These are phyloP conservation scores for Hydraecia micacea DNA, from an alignment of 2,888 invertebrate genomes.

Conservation along the genomic window DNA sequence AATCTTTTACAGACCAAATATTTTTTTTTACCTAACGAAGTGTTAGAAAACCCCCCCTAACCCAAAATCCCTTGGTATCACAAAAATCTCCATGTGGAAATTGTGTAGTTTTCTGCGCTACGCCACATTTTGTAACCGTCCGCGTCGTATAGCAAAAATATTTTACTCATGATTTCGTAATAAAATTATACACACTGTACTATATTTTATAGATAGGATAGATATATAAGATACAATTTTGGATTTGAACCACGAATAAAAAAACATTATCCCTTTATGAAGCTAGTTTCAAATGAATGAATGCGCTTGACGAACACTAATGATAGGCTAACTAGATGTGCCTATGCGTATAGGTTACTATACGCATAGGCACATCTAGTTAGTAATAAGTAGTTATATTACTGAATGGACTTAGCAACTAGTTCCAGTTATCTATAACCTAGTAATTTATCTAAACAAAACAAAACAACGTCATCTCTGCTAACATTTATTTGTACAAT, in stretches of 20 bases:
- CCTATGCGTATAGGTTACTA: not conserved
- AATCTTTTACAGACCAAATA: not conserved
- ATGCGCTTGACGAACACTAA: conserved; percentile 14
- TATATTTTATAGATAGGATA: not conserved
- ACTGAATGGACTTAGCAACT: conserved; percentile 12
- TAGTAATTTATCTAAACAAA: conserved; percentile 20
- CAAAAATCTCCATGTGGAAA: conserved; percentile 17
- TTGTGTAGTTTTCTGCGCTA: not conserved
- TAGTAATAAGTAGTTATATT: conserved; percentile 9
- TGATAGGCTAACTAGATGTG: not conserved
- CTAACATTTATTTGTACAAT: not conserved
- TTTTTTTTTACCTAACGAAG: too few species aligned
- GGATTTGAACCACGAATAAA: not conserved
- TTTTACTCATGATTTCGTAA: not conserved
- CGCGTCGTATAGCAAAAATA: not conserved
- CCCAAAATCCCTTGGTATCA: not conserved
- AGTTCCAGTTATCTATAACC: conserved; percentile 13
- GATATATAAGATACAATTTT: not conserved
- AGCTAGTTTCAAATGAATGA: conserved; percentile 25
- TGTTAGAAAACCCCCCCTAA: not conserved
- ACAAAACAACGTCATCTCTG: conserved; percentile 9
- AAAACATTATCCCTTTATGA: not conserved
- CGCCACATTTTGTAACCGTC: not conserved
- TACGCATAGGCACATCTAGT: too few species aligned
- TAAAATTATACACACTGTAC: not conserved